Evolutionary conservation across 1,140 invertebrate genomes (phyloP), one percentile per base, ranked within the genome.

Genomic region (Danaus melanippus): DNA sequence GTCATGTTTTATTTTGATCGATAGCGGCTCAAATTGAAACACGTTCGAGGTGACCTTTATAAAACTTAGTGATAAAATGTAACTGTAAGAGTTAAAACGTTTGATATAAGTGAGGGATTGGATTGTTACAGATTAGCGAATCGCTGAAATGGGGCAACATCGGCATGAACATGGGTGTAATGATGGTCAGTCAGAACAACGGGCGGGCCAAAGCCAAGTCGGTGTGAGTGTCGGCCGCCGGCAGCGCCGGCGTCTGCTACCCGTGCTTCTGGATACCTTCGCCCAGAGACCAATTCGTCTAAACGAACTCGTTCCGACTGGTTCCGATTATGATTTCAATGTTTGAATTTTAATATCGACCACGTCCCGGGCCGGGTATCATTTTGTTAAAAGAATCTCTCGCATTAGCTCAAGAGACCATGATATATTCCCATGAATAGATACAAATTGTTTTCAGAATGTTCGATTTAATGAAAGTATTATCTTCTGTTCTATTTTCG

Each of bases 111-210:
- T 32, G 21, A 7, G 4, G 2, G 21, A 32, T 32, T 32, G 21
- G 21, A 32, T 87, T 87, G 84, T 90, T 90, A 56, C 88, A 91
- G 90, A 90, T 90, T 71, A 91, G 90, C 76, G 90, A 92, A 80
- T 90, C 90, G 66, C 86, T 90, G 57, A 91, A 90, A 76, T 91
- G 90, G 90, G 90, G 90, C 66, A 91, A 88, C 80, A 87, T 91
- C 67, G 89, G 90, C 71, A 90, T 91, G 86, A 91, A 90, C 74
- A 89, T 90, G 76, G 90, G 90, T 66, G 88, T 91, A 60, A 86
- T 91, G 79, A 79, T 91, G 53, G 87, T 90, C 57, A 89, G 88
- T 69, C 89, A 90, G 60, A 75, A 62, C 63, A 67, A 81, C 60
- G 72, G 64, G n/a, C 72, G 86, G n/a, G 72, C 77, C 10, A 87